Percentiles rank a stretch among this genome's conserved stretches.
Conservation (phyloP, 2,888 invertebrate genomes). For the Acrobeloides nanus region DNA sequence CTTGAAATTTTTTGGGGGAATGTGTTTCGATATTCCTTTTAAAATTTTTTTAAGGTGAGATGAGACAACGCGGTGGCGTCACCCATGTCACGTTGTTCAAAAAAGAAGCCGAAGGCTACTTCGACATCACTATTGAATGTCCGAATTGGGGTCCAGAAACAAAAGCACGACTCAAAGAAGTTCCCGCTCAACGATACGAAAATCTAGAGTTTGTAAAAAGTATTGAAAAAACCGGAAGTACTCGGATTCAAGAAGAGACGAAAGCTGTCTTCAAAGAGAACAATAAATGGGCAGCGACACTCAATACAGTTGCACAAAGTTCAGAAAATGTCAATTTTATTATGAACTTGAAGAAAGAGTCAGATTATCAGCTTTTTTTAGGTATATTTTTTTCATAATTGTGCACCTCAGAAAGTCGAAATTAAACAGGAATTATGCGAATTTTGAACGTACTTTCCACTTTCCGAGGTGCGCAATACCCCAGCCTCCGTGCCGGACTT, state of each 20-base stretch:
- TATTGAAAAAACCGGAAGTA: conserved; percentile 13
- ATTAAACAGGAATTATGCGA: no score
- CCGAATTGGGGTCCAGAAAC: conserved; percentile 16
- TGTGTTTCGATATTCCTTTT: no score
- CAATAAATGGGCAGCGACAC: conserved; percentile 4
- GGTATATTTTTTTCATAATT: no score
- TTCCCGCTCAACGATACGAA: conserved; percentile 23
- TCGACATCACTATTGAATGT: conserved; percentile 46
- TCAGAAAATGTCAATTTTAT: conserved; percentile 4
- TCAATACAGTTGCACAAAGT: conserved; percentile 13
- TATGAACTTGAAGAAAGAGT: no score
- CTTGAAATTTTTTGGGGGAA: no score
- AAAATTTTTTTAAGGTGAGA: conserved; percentile 6
- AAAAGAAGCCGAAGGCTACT: conserved; percentile 43
- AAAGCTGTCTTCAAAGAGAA: conserved; percentile 1
- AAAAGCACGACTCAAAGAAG: conserved; percentile 7
- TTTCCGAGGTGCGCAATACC: no score
- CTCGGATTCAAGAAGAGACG: conserved; percentile 8
- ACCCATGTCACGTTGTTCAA: conserved; percentile 36
- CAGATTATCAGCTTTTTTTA: no score
- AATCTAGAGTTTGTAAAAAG: conserved; percentile 24
- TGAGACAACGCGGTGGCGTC: conserved; percentile 22
- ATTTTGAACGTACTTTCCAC: no score
- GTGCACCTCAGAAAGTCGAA: no score
- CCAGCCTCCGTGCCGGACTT: no score